Evolutionary conservation across 2,888 invertebrate species (phyloP).

Genomic region (Timema podura): DNA sequence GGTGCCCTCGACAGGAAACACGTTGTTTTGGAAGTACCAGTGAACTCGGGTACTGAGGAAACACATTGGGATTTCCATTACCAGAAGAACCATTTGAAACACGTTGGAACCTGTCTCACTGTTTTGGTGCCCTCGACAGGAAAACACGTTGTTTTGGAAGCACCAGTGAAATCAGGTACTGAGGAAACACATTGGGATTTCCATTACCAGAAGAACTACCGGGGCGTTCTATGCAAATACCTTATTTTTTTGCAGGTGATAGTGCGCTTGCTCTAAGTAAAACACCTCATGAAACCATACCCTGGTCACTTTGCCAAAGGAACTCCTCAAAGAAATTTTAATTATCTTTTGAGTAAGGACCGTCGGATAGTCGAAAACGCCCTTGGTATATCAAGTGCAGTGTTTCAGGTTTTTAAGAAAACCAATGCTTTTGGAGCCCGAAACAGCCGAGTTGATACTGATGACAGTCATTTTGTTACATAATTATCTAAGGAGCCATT

Average conservation of each 20-base stretch:
- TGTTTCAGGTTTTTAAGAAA: background rate
- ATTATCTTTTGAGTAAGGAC: background rate
- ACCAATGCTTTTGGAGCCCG: slow-evolving; percentile 13
- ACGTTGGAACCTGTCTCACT: slow-evolving; percentile 39
- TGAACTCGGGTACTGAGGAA: slow-evolving; percentile 36
- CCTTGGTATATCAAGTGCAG: background rate
- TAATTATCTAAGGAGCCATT: background rate
- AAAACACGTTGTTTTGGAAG: slow-evolving; percentile 24
- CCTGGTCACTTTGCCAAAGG: background rate
- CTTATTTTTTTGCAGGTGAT: slow-evolving; percentile 25
- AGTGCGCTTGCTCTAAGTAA: background rate
- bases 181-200: slow-evolving; percentile 30
- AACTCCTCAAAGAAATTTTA: background rate
- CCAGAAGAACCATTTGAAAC: slow-evolving; percentile 28
- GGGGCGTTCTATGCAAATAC: background rate
- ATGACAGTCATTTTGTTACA: background rate
- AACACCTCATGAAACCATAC: slow-evolving; percentile 2
- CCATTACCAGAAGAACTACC: background rate
- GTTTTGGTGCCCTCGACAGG: slow-evolving; percentile 37
- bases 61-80: slow-evolving; percentile 22
- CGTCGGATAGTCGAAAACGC: background rate
- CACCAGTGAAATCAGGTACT: slow-evolving; percentile 36
- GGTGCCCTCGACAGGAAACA: slow-evolving; percentile 36
- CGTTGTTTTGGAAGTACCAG: slow-evolving; percentile 33
- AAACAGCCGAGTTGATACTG: background rate